These are phyloP conservation scores for Congeria kusceri DNA, from an alignment of 2,888 invertebrate species.

Conservation along the genomic window DNA sequence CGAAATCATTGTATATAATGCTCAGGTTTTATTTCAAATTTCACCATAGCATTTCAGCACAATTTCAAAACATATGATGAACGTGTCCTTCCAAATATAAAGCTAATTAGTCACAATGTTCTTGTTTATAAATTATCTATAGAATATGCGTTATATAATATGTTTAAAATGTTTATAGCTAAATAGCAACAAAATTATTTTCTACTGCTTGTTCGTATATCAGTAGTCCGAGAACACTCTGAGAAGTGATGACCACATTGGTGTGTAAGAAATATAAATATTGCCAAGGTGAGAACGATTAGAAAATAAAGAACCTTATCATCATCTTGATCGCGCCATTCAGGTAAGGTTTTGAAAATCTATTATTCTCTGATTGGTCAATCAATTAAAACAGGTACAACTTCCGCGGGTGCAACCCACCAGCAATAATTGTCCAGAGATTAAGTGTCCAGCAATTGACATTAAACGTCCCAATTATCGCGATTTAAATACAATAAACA, in stretches of 20 bases:
- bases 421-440: slow-evolving; percentile 53
- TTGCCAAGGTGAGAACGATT: slow-evolving; percentile 25
- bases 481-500: slow-evolving; percentile 25
- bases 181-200: too few relatives aligned
- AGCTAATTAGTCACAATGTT: too few relatives aligned
- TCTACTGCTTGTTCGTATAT: too few relatives aligned
- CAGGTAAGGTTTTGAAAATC: slow-evolving; percentile 46
- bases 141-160: not conserved
- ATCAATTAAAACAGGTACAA: slow-evolving; percentile 57
- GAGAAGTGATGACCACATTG: slow-evolving; percentile 18
- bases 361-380: slow-evolving; percentile 58
- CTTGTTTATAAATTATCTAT: too few relatives aligned
- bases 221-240: too few relatives aligned
- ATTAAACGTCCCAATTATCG: slow-evolving; percentile 51
- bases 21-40: too few relatives aligned
- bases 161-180: too few relatives aligned
- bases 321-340: slow-evolving; percentile 42
- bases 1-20: not conserved
- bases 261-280: slow-evolving; percentile 28
- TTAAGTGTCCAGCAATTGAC: slow-evolving; percentile 62
- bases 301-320: slow-evolving; percentile 47
- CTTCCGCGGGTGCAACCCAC: slow-evolving; percentile 55
- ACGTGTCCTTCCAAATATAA: too few relatives aligned
- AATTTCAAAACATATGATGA: too few relatives aligned
- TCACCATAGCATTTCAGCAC: too few relatives aligned